Base-by-base conservation (phyloP, 2,888 invertebrate species). In the Diploptera punctata region DNA sequence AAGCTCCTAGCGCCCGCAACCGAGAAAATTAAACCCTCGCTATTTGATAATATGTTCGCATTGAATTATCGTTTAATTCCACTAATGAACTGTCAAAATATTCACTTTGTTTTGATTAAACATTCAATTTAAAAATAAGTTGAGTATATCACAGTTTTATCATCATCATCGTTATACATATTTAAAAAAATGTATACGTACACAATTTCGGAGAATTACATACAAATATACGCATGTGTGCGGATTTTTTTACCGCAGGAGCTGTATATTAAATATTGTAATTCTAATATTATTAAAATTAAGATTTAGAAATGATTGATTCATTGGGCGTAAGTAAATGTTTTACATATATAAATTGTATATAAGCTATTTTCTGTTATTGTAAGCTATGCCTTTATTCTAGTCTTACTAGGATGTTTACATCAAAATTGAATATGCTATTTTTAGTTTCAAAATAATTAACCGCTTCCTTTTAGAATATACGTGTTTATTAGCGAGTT, bases 361-460 rank as follows among this genome's bases (percentile, higher is more conserved):
- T 65, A 24, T 65, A 47, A 33, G 33, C 5, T 33, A 33, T 33
- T 7, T 33, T 33, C 5, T 33, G 33, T 26, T 44, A 65, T 24
- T 57, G 26, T 57, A 57, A 24, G 24, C 19, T 52, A 16, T n/a
- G 31, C 57, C 29, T 29, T n/a, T 65, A 26, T 65, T 65, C 65
- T 65, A 65, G 65, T 65, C 65, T 18, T 65, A 24, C 43, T 65
- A 65, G 65, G 38, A 65, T 47, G 65, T 44, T 65, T 65, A 3
- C 47, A 26, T 65, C 65, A 24, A 44, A 65, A 47, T 47, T 62
- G 38, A 62, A 21, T 21, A 65, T 47, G 29, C 65, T 7, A 65
- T 44, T 26, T 65, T 38, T 47, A 65, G 65, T 21, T 43, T 26
- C 26, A 47, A 65, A 65, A 47, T 62, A 65, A 65, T 44, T 26